These are phyloP conservation scores for Magallana gigas DNA, from an alignment of 1,140 invertebrate genomes.

Conservation along the genomic window DNA sequence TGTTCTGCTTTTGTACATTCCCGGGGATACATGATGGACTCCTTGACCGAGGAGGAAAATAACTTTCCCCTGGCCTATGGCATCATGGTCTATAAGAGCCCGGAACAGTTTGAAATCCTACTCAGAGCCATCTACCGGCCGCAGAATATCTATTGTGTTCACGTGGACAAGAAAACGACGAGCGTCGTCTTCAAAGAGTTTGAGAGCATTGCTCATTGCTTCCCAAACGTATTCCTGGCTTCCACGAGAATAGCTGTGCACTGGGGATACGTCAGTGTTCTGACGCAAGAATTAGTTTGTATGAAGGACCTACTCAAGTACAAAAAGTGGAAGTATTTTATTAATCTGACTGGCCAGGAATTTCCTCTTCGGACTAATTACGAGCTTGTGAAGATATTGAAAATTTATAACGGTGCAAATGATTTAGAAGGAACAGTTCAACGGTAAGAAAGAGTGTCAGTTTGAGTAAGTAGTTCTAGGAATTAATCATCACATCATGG, in stretches of 20 bases:
- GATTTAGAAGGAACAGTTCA: constrained; percentile 60
- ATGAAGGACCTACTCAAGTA: constrained; percentile 68
- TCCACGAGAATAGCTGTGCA: constrained; percentile 60
- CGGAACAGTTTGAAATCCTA: constrained; percentile 70
- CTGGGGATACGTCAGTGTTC: constrained; percentile 66
- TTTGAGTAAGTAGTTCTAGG: no score
- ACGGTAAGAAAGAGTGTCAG: constrained; percentile 54
- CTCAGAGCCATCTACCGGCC: constrained; percentile 73
- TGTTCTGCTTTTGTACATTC: constrained; percentile 46
- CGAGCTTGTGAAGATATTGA: constrained; percentile 73
- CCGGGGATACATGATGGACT: constrained; percentile 59
- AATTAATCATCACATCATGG: no score
- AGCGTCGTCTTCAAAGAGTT: constrained; percentile 50
- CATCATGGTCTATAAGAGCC: constrained; percentile 69
- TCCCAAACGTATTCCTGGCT: constrained; percentile 71
- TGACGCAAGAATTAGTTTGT: constrained; percentile 72
- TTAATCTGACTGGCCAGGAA: constrained; percentile 76
- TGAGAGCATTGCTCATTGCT: constrained; percentile 60
- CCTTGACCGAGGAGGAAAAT: constrained; percentile 60
- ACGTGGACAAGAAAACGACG: constrained; percentile 71
- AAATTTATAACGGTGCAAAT: constrained; percentile 71
- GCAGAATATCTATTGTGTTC: constrained; percentile 76
- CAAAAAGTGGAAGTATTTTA: constrained; percentile 73
- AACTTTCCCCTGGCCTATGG: constrained; percentile 73
- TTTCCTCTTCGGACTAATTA: constrained; percentile 74